These are phyloP conservation scores for Epinephelus awoara DNA, from an alignment of 2,797 vertebrate species.

Conservation along the genomic window DNA sequence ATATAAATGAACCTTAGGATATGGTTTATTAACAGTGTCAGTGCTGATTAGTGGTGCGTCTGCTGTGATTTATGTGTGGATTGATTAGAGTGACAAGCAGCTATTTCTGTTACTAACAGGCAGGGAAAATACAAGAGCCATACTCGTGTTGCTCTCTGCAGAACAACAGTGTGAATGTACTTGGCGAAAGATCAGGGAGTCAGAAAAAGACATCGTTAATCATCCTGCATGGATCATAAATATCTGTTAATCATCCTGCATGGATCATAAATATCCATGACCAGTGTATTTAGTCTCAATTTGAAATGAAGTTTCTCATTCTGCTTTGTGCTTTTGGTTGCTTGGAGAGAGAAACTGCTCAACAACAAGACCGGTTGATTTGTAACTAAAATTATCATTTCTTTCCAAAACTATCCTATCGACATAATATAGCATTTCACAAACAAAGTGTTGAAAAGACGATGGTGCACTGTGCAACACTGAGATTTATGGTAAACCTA, in stretches of 20 bases:
- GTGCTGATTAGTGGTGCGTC: not conserved
- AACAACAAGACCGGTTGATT: not conserved
- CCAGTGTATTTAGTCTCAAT: not conserved
- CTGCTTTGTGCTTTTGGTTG: not conserved
- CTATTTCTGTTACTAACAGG: not conserved
- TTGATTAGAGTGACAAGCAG: not conserved
- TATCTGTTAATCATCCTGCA: too few relatives aligned
- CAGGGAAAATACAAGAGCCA: not conserved
- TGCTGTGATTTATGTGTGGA: not conserved
- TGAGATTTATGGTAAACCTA: not conserved
- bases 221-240: too few relatives aligned
- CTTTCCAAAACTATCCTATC: not conserved
- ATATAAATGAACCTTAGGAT: not conserved
- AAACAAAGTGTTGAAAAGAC: not conserved
- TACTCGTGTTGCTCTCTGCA: not conserved
- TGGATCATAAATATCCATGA: too few relatives aligned
- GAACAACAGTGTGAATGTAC: not conserved
- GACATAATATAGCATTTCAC: not conserved
- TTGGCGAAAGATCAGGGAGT: not conserved
- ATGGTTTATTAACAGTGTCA: not conserved
- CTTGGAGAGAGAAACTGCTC: not conserved
- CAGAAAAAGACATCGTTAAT: not conserved
- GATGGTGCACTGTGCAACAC: not conserved
- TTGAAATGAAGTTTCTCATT: not conserved
- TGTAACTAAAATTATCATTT: not conserved